These are phyloP conservation scores for Ceratitis capitata DNA, from an alignment of 1,140 invertebrate species.

Conservation along the genomic window DNA sequence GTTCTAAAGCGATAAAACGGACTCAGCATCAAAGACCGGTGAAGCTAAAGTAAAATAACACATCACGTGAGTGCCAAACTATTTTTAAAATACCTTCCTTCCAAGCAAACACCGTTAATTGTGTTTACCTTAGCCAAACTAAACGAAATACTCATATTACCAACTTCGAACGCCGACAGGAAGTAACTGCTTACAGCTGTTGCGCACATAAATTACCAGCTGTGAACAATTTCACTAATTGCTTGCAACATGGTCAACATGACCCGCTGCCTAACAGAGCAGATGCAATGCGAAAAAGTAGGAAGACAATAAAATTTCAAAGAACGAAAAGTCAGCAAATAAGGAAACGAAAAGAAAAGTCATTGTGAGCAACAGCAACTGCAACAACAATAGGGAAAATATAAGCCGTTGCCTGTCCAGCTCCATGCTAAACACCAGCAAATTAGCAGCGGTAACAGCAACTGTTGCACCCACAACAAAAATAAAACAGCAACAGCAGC, in stretches of 20 bases:
- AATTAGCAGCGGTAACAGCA: background rate
- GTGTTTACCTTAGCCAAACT: too few species aligned
- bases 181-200: constrained; percentile 31
- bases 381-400: too few species aligned
- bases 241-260: constrained; percentile 26
- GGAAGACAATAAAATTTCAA: background rate
- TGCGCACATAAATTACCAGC: constrained; percentile 35
- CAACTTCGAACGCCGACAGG: background rate
- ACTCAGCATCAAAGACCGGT: too few species aligned
- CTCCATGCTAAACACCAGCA: background rate
- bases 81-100: too few species aligned
- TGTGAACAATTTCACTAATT: constrained; percentile 35
- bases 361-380: too few species aligned
- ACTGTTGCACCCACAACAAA: constrained; percentile 9
- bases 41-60: too few species aligned
- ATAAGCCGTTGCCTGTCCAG: constrained; percentile 1
- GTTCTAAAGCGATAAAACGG: too few species aligned
- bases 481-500: background rate
- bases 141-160: too few species aligned
- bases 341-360: constrained; percentile 21
- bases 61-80: too few species aligned
- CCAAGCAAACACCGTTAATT: too few species aligned
- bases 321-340: background rate
- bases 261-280: background rate
- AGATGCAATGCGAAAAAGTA: background rate